Percentiles rank a stretch among this genome's conserved stretches.
Conservation (phyloP, 2,113 vertebrate species). For the Alosa alosa region DNA sequence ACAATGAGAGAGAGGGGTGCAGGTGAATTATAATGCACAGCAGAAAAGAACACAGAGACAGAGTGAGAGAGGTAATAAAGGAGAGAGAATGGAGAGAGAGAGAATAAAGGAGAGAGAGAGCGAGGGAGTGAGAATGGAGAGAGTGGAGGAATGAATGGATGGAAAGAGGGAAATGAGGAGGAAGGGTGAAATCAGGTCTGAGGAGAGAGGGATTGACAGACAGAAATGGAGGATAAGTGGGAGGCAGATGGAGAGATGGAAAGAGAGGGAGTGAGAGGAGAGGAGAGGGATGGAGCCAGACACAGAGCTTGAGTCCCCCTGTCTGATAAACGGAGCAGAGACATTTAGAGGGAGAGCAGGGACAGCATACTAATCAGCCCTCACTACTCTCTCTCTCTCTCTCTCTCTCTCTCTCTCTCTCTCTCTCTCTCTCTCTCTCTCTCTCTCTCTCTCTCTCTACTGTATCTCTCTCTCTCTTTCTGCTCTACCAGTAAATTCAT, state of each 20-base stretch:
- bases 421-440: background rate
- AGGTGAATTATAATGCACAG: background rate
- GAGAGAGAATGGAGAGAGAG: slow-evolving; percentile 9
- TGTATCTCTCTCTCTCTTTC: background rate
- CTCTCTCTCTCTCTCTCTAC: background rate
- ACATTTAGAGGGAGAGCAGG: slow-evolving; percentile 49
- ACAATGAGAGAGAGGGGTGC: background rate
- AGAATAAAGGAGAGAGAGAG: background rate
- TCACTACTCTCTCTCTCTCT: slow-evolving; percentile 10
- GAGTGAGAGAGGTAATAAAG: background rate
- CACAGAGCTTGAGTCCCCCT: slow-evolving; percentile 36
- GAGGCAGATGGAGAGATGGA: background rate
- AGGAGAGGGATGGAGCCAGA: slow-evolving; percentile 33
- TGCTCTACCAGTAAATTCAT: background rate
- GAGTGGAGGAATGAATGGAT: background rate
- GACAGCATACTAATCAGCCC: slow-evolving; percentile 49
- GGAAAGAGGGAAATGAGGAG: background rate
- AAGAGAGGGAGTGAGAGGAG: slow-evolving; percentile 12
- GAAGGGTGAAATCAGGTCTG: background rate
- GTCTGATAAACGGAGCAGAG: slow-evolving; percentile 45
- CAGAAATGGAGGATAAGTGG: background rate
- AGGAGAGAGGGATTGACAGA: background rate
- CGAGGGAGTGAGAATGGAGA: background rate
- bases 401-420: background rate
- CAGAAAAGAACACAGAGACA: background rate